Evolutionary conservation across 2,113 vertebrate genomes (phyloP), one percentile per base, ranked within the genome.

Genomic region (Cisticola juncidis): DNA sequence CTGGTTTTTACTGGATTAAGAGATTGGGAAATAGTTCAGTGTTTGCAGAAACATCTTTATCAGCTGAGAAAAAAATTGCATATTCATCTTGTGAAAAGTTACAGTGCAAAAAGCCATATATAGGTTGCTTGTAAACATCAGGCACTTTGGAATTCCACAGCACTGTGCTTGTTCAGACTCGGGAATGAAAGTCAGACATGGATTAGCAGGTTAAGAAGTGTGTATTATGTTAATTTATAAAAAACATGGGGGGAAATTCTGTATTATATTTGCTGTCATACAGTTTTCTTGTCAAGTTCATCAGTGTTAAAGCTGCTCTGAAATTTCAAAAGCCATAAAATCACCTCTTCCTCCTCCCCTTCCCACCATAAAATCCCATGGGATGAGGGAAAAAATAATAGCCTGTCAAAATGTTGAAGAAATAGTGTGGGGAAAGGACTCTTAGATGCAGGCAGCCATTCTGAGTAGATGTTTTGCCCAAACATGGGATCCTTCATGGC

Each of bases 391-490:
- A 80, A 72, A 79, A 73, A 33, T 11, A 33, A 22, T 1, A 22
- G 12, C 24, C n/a, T 68, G 74, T 68, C 64, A 91, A 78, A 91
- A 76, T 45, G 12, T 81, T 93, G 71, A 74, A 68, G 44, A 84
- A 74, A 60, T 11, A 57, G 60, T 26, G 42, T 81, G 76, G 42
- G 54, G n/a, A 74, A 64, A 71, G 14, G 17, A 38, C 38, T 92
- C 10, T 65, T 56, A 29, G 50, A 70, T 54, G 54, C 54, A 86
- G 42, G 51, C 68, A 85, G 80, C n/a, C 2, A 4, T 69, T 80
- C 76, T 12, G 8, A 92, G 60, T 31, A 38, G 33, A 69, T 94
- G 36, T 91, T 97, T 95, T 95, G 80, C 93, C 74, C 90, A 90
- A 95, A 90, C 50, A 74, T 77, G 80, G 82, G 51, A 88, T 84